A percentile compares a stretch with the other conserved stretches of the same genome.
These are phyloP conservation scores for Heliconius hortense DNA, from an alignment of 2,888 invertebrate species.

Conservation along the genomic window DNA sequence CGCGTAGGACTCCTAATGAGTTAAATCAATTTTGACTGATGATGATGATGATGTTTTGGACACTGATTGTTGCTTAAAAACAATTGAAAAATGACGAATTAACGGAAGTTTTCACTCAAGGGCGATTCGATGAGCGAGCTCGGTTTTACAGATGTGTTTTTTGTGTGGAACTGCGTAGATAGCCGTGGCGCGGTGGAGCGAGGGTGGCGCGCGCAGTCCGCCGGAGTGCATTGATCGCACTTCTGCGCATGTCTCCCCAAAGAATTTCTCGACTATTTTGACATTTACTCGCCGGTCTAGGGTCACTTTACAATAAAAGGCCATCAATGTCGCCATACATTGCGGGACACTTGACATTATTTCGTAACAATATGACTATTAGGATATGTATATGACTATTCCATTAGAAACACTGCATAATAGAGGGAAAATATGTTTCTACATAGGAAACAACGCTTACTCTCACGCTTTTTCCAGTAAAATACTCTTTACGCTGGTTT, in stretches of 20 bases:
- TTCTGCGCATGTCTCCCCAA: constrained; percentile 70
- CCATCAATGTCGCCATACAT: constrained; percentile 37
- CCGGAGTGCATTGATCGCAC: constrained; percentile 76
- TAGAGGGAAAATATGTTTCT: constrained; percentile 12
- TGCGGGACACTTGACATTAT: constrained; percentile 46
- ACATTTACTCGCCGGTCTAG: constrained; percentile 57
- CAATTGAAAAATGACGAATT: constrained; percentile 39
- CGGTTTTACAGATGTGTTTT: constrained; percentile 64
- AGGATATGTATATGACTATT: constrained; percentile 22
- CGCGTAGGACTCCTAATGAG: constrained; percentile 79
- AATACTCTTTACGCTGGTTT: constrained; percentile 39
- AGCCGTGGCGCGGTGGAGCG: constrained; percentile 52
- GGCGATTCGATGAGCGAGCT: constrained; percentile 59
- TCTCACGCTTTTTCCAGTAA: constrained; percentile 50
- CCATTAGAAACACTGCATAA: constrained; percentile 21
- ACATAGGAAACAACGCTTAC: constrained; percentile 32
- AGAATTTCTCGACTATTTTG: constrained; percentile 65
- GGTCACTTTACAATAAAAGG: constrained; percentile 42
- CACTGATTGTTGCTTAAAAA: constrained; percentile 48
- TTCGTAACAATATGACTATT: constrained; percentile 35
- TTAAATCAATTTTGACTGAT: constrained; percentile 45
- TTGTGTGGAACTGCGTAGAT: constrained; percentile 76
- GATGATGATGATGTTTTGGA: constrained; percentile 51
- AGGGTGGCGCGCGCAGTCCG: constrained; percentile 74
- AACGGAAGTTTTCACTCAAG: constrained; percentile 59